Evolutionary conservation across 2,113 vertebrate genomes (phyloP).

Genomic region (Forbesichthys agassizii): DNA sequence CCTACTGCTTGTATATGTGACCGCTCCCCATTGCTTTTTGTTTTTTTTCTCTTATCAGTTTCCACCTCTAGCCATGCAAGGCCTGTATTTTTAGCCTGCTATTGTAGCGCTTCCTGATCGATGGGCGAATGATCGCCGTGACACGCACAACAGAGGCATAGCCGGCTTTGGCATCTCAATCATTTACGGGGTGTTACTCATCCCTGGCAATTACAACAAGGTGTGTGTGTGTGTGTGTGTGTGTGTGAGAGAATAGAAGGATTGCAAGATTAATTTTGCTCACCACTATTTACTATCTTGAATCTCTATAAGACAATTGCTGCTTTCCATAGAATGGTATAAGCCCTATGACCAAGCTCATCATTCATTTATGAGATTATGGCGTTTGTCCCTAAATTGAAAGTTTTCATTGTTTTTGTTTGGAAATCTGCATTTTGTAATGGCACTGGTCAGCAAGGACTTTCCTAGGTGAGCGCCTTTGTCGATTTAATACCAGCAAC

Average conservation of each 20-base stretch:
- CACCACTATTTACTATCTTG: constrained; percentile 20
- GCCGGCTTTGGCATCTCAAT: constrained; percentile 44
- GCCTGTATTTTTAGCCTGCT: constrained; percentile 10
- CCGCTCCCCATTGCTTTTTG: constrained; percentile 18
- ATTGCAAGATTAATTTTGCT: constrained; percentile 54
- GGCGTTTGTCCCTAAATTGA: too few relatives aligned
- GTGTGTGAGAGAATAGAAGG: constrained; percentile 53
- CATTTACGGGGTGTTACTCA: constrained; percentile 57
- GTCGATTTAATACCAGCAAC: too few relatives aligned
- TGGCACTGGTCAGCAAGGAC: too few relatives aligned
- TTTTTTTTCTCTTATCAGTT: constrained; percentile 20
- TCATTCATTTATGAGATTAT: too few relatives aligned
- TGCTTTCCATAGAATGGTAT: constrained; percentile 16
- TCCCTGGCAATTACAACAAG: constrained; percentile 60
- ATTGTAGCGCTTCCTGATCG: constrained; percentile 18
- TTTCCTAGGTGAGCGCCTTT: too few relatives aligned
- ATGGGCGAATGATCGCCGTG: constrained; percentile 29
- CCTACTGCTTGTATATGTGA: neutral
- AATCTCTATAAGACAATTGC: constrained; percentile 39
- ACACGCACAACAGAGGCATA: constrained; percentile 47
- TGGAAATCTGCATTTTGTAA: too few relatives aligned
- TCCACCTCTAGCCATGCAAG: constrained; percentile 15
- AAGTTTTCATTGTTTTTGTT: too few relatives aligned
- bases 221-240: constrained; percentile 26
- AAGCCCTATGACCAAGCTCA: neutral